phyloP scores from a whole-genome alignment of 2,797 vertebrate species.

The Sternotherus odoratus region DNA sequence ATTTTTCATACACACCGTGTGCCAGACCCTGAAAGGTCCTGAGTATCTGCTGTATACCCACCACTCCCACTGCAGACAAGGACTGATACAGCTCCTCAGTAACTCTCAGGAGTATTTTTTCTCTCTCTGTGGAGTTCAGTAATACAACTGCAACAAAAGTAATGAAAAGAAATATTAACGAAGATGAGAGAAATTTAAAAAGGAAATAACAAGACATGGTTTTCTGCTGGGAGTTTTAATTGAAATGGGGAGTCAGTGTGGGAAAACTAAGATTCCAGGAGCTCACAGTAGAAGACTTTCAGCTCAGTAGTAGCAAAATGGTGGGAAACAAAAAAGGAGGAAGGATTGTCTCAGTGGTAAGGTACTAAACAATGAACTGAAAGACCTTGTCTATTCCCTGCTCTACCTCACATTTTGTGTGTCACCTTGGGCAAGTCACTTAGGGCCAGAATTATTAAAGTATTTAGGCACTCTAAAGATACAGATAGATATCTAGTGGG shows the following conservation, averaged over 20 bases:
- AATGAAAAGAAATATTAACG: background rate
- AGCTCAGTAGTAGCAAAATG: no score
- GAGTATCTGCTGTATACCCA: background rate
- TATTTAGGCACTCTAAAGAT: no score
- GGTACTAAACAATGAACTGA: no score
- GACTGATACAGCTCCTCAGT: background rate
- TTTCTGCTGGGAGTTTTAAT: constrained; percentile 1
- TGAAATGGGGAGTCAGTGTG: background rate
- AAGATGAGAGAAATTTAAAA: constrained; percentile 4
- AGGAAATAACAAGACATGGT: background rate
- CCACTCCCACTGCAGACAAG: background rate
- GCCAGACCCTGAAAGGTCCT: background rate
- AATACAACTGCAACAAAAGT: background rate
- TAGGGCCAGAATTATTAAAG: no score
- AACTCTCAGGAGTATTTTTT: background rate
- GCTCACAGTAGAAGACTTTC: background rate
- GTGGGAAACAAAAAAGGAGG: no score
- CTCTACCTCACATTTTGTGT: no score
- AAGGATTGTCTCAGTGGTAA: no score
- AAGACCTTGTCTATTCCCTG: no score
- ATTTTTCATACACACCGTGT: background rate
- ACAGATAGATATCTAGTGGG: no score
- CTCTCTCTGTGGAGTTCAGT: constrained; percentile 9
- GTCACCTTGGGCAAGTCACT: no score
- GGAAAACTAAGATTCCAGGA: background rate